Evolutionary conservation across 2,113 vertebrate genomes (phyloP).

Genomic region (Butorides virescens): DNA sequence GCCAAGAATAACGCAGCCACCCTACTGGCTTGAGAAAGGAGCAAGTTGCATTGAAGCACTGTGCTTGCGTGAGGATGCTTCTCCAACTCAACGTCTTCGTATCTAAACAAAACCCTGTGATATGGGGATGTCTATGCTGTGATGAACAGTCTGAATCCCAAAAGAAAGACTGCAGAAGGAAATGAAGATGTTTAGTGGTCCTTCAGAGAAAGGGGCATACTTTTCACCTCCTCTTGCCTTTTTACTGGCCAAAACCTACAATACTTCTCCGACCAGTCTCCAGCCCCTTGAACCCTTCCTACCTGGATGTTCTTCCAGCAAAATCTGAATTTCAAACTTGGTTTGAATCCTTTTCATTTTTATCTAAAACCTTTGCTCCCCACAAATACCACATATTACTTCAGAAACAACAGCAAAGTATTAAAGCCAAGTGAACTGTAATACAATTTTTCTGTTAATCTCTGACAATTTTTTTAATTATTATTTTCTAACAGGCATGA

Average conservation of each 20-base stretch:
- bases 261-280: background rate
- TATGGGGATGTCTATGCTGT: background rate
- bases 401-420: background rate
- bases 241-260: background rate
- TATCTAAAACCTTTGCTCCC: background rate
- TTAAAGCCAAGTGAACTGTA: background rate
- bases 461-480: background rate
- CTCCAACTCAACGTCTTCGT: background rate
- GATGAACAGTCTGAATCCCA: background rate
- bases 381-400: background rate
- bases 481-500: slow-evolving; percentile 5
- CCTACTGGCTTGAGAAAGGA: background rate
- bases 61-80: background rate
- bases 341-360: background rate
- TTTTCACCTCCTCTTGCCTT: background rate
- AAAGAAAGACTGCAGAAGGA: background rate
- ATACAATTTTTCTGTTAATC: slow-evolving; percentile 18
- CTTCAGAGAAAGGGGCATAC: background rate
- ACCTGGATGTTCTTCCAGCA: background rate
- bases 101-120: background rate
- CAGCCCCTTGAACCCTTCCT: background rate
- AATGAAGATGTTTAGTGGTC: background rate
- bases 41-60: background rate
- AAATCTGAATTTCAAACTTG: background rate
- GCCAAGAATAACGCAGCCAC: background rate